Evolutionary conservation across 2,797 vertebrate genomes (phyloP), one percentile per base, ranked within the genome.

Genomic region (Arrhamphus sclerolepis): DNA sequence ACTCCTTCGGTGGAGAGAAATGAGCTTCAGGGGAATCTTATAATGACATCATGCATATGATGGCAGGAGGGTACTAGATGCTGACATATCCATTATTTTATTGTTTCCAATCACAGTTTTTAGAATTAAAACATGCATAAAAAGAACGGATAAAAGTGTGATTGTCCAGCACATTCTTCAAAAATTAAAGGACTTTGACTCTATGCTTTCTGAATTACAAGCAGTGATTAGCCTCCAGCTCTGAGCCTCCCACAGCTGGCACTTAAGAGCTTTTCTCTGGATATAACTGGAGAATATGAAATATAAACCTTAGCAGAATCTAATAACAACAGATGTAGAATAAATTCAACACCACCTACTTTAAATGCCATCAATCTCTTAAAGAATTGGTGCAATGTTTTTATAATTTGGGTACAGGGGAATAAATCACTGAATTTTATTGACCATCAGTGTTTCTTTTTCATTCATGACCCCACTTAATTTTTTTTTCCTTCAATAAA

Each of bases 401-500:
- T 64, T 68, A 65, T 62, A 63, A 73, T 77, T 75, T 72, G 50
- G 73, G 81, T 77, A 66, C 17, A 59, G 16, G 31, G 10, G 31
- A 55, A 66, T 73, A 57, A 65, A 77, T 70, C 48, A 67, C 26
- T 56, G 50, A 66, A 67, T 78, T 69, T 56, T 26, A 80, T 76
- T 78, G 66, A 71, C 59, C 60, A 47, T 10, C n/a, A 19, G 16
- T 56, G 64, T 64, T 69, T 19, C 22, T 62, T 77, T 20, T 46
- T 26, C 58, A 62, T 69, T 69, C 26, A 56, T 61, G 46, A 81
- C 66, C 46, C 51, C 17, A 47, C 42, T 62, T 78, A 65, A 80
- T 83, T 77, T 49, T 6, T 49, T 6, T 46, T 61, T 78, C 70
- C 49, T 70, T 67, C 31, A 64, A 72, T 70, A 66, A 78, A 78